These are phyloP conservation scores for Stictonetta naevosa DNA, from an alignment of 2,113 vertebrate species.

Conservation along the genomic window DNA sequence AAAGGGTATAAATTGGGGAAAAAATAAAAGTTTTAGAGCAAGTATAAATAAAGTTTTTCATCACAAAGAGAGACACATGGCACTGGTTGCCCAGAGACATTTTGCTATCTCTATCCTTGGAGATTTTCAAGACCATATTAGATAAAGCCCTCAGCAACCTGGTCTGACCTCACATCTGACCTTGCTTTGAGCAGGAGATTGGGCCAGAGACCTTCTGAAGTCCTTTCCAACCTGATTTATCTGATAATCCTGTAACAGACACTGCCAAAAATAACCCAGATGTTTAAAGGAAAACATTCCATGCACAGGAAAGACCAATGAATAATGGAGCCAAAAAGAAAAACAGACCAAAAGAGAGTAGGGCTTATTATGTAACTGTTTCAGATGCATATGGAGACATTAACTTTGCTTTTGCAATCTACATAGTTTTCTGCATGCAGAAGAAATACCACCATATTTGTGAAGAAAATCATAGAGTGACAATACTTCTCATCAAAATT, in stretches of 20 bases:
- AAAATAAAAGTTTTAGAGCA: not conserved
- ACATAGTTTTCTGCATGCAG: not conserved
- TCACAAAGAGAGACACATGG: not conserved
- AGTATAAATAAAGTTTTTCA: not conserved
- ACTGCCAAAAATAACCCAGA: not conserved
- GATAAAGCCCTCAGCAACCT: not conserved
- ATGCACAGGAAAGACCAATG: not conserved
- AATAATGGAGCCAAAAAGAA: not conserved
- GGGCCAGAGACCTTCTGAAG: not conserved
- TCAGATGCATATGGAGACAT: not conserved
- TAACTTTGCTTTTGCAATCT: not conserved
- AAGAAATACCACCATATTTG: not conserved
- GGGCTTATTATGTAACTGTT: not conserved
- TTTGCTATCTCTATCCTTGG: accelerated
- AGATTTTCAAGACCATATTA: not conserved
- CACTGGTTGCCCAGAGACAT: not conserved
- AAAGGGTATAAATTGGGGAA: not conserved
- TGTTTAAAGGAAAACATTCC: not conserved
- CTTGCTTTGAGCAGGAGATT: not conserved
- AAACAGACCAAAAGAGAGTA: not conserved
- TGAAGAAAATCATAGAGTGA: not conserved
- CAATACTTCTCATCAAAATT: not conserved
- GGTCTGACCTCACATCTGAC: not conserved
- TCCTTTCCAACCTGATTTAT: not conserved
- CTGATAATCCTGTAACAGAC: not conserved